These are phyloP conservation scores for Papilio demoleus DNA, from an alignment of 2,888 invertebrate genomes.

Conservation along the genomic window DNA sequence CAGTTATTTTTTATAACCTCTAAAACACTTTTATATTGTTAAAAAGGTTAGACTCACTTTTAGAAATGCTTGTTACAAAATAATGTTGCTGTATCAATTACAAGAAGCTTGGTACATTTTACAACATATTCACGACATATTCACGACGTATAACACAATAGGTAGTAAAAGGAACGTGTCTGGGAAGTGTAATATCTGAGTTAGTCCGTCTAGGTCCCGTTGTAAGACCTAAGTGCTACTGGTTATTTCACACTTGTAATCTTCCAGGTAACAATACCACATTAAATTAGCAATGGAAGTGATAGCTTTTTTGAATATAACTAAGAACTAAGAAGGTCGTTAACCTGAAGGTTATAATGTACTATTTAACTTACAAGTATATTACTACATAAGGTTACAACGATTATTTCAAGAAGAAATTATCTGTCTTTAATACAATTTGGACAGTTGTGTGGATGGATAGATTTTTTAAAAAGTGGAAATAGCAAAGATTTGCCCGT, in stretches of 20 bases:
- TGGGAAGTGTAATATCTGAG: slow-evolving; percentile 23
- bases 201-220: slow-evolving; percentile 25
- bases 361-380: background rate
- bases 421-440: no score
- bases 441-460: no score
- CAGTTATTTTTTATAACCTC: no score
- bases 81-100: slow-evolving; percentile 45
- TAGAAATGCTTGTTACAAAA: background rate
- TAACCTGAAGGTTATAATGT: background rate
- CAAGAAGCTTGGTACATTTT: slow-evolving; percentile 45
- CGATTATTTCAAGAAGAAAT: background rate
- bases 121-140: slow-evolving; percentile 45
- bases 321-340: background rate
- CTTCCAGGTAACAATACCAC: background rate
- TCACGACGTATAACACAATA: slow-evolving; percentile 54
- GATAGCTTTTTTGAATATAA: background rate
- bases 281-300: background rate
- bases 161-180: slow-evolving; percentile 49
- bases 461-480: no score
- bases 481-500: no score
- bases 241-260: slow-evolving; percentile 6
- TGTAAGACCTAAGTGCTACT: slow-evolving; percentile 23
- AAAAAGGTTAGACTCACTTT: background rate
- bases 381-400: background rate
- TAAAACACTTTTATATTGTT: no score